Base-by-base conservation (phyloP, 2,113 vertebrate species). In the Sprattus sprattus region DNA sequence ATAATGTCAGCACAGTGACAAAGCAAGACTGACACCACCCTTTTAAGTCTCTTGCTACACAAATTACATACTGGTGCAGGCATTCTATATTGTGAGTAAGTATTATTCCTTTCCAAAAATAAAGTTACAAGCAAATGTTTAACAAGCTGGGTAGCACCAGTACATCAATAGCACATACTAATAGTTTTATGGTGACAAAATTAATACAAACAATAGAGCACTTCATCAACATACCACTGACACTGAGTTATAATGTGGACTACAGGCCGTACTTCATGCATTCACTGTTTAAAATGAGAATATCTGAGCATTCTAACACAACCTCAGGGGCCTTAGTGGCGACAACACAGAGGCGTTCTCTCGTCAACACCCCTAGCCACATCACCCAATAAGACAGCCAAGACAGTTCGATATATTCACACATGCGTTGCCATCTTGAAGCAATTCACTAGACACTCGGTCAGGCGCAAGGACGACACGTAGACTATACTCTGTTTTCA, bases 1-100 rank as follows among this genome's bases (percentile, higher is more conserved):
- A 86, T 81, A 82, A 78, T 75, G 60, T 78, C 81, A 78, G 75
- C 64, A 78, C 25, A 50, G 15, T 39, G 71, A 78, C 28, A 39
- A 78, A 78, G 32, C 28, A 78, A 78, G 71, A 11, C 71, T 78
- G 71, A 44, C 71, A 78, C 71, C 71, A 78, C 71, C 71, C 71
- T 78, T 60, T 78, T 5, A 78, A 15, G 71, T 39, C 28, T 39
- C 11, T 10, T 78, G 64, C 10, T 28, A 32, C 39, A 39, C 39
- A 1, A 39, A 20, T 44, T 39, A 9, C 25, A 44, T 39, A 39
- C 28, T 32, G 1, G 4, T 39, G 3, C 60, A n/a, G 20, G 11
- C 0, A 15, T 9, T 78, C 28, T 4, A 39, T 78, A 16, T 32
- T 71, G 25, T 71, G 25, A 32, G 64, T 32, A 28, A 32, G 25